Evolutionary conservation across 2,797 vertebrate species (phyloP).

Genomic region (Pangasius sanitwongsei): DNA sequence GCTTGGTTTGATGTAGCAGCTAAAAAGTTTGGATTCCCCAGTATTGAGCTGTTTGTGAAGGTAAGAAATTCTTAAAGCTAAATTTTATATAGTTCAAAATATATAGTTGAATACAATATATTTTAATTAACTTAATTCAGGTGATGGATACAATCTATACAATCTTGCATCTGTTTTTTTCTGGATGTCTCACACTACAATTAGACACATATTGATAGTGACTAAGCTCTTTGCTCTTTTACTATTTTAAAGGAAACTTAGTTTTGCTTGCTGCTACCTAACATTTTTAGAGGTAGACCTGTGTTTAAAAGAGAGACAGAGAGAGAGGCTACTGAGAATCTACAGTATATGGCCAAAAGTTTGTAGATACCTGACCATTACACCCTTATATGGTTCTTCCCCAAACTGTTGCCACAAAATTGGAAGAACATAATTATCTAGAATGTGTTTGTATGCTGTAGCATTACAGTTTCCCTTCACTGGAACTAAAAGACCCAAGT

Average conservation of each 20-base stretch:
- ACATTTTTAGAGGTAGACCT: not conserved
- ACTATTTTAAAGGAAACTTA: not conserved
- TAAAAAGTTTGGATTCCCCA: slow-evolving; percentile 63
- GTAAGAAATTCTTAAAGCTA: slow-evolving; percentile 58
- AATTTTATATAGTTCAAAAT: not conserved
- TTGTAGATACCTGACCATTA: not conserved
- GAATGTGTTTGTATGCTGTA: not conserved
- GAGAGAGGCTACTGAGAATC: not conserved
- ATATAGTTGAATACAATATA: not conserved
- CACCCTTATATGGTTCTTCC: not conserved
- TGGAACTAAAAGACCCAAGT: not conserved
- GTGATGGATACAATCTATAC: not conserved
- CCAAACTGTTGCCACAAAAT: not conserved
- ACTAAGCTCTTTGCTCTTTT: not conserved
- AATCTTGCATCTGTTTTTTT: not conserved
- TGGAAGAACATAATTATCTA: not conserved
- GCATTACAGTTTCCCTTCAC: not conserved
- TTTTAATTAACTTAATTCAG: not conserved
- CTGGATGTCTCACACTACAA: not conserved
- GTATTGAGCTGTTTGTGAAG: slow-evolving; percentile 76
- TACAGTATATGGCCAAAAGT: not conserved
- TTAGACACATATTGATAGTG: not conserved
- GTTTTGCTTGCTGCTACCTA: not conserved
- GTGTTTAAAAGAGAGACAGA: not conserved
- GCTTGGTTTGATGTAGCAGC: slow-evolving; percentile 69